Base-by-base conservation (phyloP, 2,888 invertebrate genomes). In the Priocnemis perturbator region DNA sequence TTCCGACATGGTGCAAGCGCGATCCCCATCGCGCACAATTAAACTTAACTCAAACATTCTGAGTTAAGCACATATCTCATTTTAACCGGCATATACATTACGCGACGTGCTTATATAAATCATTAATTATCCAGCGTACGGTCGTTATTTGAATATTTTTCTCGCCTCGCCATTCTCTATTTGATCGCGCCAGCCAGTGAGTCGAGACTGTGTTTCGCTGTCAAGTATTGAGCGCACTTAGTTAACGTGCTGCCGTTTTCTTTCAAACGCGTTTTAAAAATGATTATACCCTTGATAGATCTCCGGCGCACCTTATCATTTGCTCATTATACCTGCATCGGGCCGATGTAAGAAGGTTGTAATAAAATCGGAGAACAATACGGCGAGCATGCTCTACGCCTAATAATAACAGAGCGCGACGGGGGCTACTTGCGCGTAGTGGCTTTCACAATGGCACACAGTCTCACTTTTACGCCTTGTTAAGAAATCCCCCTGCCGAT, bases 311-410 rank as follows among this genome's bases (percentile, higher is more conserved):
- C 30, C 56, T 17, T 56, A 37, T 56, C 56, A 56, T 56, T 56
- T 56, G 37, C 30, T 37, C 37, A 56, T 56, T 56, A 56, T 30
- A 30, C 37, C 30, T 19, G 23, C 30, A 23, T 30, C 37, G 17
- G 56, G n/a, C 37, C 56, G 30, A 19, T 14, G 56, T 19, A 56
- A 37, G 56, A 56, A 37, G 30, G 56, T 56, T 56, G 37, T 56
- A 56, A 56, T 56, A 56, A 56, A 56, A 56, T 56, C 19, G 56
- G 56, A 30, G 37, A 56, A 56, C 56, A 56, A 56, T 56, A 19
- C 37, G 56, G 37, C 37, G 19, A 19, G 17, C 56, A 23, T 55
- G 55, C 55, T 55, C 55, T 17, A 37, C 37, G 37, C n/a, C n/a
- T 56, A 56, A 56, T 30, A 30, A 56, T 56, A 26, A 56, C 56